phyloP scores from a whole-genome alignment of 2,113 vertebrate species.

The Clarias macrocephalus region DNA sequence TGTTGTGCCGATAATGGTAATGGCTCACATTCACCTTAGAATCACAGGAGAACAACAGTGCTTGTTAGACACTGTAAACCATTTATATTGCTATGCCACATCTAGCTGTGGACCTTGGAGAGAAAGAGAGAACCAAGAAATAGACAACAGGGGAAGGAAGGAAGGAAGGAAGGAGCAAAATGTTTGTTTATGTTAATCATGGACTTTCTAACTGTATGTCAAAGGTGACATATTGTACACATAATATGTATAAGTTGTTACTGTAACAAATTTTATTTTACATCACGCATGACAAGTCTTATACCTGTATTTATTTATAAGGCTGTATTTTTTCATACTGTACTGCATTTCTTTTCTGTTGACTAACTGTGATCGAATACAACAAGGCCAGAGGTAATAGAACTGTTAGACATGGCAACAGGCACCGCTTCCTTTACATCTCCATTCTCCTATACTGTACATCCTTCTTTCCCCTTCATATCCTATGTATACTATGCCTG shows the following conservation, averaged over 20 bases:
- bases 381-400: background rate
- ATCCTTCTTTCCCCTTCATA: background rate
- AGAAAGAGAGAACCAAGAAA: background rate
- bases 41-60: slow-evolving; percentile 16
- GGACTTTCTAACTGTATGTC: background rate
- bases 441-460: background rate
- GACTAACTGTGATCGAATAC: background rate
- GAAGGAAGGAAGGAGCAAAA: background rate
- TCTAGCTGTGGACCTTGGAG: background rate
- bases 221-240: background rate
- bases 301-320: too few species aligned
- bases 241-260: background rate
- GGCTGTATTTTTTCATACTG: background rate
- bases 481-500: background rate
- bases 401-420: background rate
- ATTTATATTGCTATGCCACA: slow-evolving; percentile 15
- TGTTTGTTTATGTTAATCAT: background rate
- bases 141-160: background rate
- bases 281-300: background rate
- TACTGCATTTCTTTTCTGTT: background rate
- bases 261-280: background rate
- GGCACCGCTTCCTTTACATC: too few species aligned
- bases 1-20: background rate
- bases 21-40: slow-evolving; percentile 14
- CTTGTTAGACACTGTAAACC: slow-evolving; percentile 11